Base-by-base conservation (phyloP, 92 coral and sea anemone species). In the Plumapathes pennacea region DNA sequence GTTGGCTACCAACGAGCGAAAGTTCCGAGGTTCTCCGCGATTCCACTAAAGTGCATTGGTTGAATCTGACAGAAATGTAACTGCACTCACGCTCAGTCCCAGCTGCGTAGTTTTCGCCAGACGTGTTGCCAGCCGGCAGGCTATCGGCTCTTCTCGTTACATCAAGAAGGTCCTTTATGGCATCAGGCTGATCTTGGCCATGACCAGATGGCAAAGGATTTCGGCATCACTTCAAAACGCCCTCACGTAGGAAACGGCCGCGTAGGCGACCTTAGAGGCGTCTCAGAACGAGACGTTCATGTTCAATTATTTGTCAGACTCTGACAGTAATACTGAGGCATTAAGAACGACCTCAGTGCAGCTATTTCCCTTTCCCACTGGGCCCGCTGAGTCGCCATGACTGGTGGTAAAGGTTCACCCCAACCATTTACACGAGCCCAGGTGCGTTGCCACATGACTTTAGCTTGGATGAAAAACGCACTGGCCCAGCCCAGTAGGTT, bases 71-170 rank as follows among this genome's bases (percentile, higher is more conserved):
- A 64, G 62, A 26, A 44, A 64, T 33, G n/a, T 65, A 10, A 51
- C 73, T 3, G 25, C 33, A 38, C 65, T 25, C 74, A 15, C 39
- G 15, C 34, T 39, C 24, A 67, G 54, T 24, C 45, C 49, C 14
- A 67, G 45, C 41, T 53, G 62, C 10, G 54, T 33, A 9, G 64
- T 53, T 38, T 43, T 67, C 26, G 64, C 64, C 8, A 67, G 64
- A 5, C 64, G 60, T 6, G 54, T 43, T 5, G 64, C 74, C 14
- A 53, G 39, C 30, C 54, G 74, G 55, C 64, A 53, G 12, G 13
- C 53, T 63, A 67, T 53, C 62, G 54, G 14, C 37, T 67, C 74
- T 53, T 63, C 74, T 11, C 74, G 28, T 18, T 48, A 61, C 2
- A 50, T 33, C 3, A 61, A 65, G 4, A 50, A 25, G 1, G 62